These are phyloP conservation scores for Prostheceraeus crozeri DNA, from an alignment of 2,888 invertebrate genomes.

Conservation along the genomic window DNA sequence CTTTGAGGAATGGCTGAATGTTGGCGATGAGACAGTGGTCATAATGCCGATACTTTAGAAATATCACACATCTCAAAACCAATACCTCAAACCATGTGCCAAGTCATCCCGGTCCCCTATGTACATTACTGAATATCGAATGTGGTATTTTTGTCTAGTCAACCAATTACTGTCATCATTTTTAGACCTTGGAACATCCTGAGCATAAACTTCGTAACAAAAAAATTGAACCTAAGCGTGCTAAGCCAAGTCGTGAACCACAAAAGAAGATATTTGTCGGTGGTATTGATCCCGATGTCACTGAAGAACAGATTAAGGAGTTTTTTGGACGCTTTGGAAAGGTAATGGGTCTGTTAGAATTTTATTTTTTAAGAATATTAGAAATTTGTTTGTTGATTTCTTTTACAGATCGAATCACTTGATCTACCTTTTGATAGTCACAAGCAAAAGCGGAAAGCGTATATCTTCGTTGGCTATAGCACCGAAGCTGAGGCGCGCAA, in stretches of 20 bases:
- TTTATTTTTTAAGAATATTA: background rate
- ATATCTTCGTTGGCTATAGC: constrained; percentile 34
- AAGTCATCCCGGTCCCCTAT: no score
- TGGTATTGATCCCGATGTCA: constrained; percentile 79
- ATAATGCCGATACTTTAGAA: no score
- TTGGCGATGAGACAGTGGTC: no score
- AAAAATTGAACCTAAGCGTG: constrained; percentile 89
- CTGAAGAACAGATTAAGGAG: constrained; percentile 83
- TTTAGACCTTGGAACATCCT: constrained; percentile 45
- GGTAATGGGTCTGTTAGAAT: constrained; percentile 61
- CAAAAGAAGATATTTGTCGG: constrained; percentile 82
- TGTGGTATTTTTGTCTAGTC: no score
- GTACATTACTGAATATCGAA: no score
- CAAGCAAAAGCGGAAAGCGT: constrained; percentile 34
- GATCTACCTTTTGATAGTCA: constrained; percentile 85
- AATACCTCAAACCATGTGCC: no score
- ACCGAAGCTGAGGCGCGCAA: constrained; percentile 35
- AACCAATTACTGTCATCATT: no score
- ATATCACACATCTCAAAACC: no score
- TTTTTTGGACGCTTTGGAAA: constrained; percentile 86
- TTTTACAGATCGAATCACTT: constrained; percentile 73
- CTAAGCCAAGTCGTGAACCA: constrained; percentile 75
- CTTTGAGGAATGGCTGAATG: no score
- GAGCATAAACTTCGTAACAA: constrained; percentile 81
- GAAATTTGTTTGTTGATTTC: constrained; percentile 22